Evolutionary conservation across 2,113 vertebrate species (phyloP).

Genomic region (Gallinago paraguaiae): DNA sequence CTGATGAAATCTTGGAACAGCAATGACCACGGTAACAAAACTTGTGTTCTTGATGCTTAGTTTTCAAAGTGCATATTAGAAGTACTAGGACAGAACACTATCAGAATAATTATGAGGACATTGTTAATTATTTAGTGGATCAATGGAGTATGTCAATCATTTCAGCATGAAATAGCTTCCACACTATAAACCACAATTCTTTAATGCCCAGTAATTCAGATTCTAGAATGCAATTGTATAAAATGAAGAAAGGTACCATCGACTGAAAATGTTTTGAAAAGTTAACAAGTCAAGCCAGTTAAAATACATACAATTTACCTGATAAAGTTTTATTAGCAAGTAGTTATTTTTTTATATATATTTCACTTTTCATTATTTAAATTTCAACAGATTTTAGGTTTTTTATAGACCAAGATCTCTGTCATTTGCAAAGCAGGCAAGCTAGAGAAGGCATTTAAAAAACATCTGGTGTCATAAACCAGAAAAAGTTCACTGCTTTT

Average conservation of each 20-base stretch:
- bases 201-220: conserved; percentile 20
- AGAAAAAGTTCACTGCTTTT: background rate
- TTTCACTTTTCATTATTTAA: conserved; percentile 23
- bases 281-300: background rate
- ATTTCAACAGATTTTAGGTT: background rate
- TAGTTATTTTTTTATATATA: background rate
- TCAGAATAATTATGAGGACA: background rate
- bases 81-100: background rate
- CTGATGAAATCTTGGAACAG: background rate
- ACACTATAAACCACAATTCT: conserved; percentile 27
- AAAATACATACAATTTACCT: background rate
- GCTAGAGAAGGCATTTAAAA: background rate
- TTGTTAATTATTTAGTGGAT: conserved; percentile 40
- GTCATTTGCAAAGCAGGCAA: conserved; percentile 8
- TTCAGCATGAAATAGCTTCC: conserved; percentile 6
- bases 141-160: conserved; percentile 25
- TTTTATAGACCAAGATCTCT: background rate
- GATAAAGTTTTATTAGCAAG: background rate
- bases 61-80: background rate
- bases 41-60: background rate
- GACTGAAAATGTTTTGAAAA: background rate
- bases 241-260: background rate
- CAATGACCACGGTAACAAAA: background rate
- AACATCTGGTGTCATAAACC: background rate
- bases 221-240: background rate